phyloP scores from a whole-genome alignment of 2,113 vertebrate genomes.

The Ondatra zibethicus region DNA sequence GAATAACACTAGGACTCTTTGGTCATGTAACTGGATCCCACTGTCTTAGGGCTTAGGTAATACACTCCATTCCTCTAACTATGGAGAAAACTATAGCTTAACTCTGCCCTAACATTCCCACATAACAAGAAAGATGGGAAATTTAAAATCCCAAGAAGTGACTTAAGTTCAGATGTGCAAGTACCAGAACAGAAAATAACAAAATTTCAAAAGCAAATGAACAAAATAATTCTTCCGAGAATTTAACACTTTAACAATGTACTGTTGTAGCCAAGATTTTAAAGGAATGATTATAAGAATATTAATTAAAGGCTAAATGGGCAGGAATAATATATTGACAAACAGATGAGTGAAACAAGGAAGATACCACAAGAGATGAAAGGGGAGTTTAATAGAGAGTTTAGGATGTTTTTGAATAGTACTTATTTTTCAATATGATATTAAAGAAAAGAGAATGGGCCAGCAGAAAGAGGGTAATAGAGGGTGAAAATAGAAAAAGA shows the following conservation, averaged over 20 bases:
- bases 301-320: not conserved
- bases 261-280: not conserved
- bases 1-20: too few species aligned
- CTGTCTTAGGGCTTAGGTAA: too few species aligned
- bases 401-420: not conserved
- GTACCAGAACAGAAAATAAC: not conserved
- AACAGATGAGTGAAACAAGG: not conserved
- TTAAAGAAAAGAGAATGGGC: too few species aligned
- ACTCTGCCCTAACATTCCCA: not conserved
- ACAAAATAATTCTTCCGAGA: not conserved
- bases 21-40: too few species aligned
- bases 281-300: not conserved
- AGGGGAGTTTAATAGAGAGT: not conserved
- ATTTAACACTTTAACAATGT: not conserved
- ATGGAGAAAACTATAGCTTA: too few species aligned
- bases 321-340: not conserved
- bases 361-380: not conserved
- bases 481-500: not conserved
- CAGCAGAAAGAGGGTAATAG: not conserved
- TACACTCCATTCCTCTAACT: too few species aligned
- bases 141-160: not conserved
- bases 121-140: not conserved
- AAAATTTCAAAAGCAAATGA: not conserved
- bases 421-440: not conserved
- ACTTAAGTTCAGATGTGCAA: too few species aligned